Base-by-base conservation (phyloP, 1,140 invertebrate genomes). In the Pinna nobilis region DNA sequence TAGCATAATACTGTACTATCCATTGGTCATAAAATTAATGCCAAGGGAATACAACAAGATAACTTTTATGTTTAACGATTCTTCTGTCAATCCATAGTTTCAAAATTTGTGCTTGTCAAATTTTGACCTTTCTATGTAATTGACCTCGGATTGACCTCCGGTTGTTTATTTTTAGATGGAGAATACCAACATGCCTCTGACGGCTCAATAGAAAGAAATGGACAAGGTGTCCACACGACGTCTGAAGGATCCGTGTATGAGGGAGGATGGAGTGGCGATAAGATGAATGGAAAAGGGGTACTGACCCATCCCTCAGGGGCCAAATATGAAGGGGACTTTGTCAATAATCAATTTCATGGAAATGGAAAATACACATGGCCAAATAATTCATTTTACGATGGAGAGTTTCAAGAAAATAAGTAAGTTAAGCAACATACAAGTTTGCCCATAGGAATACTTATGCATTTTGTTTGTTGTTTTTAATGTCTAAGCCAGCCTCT, bases 291-390 rank as follows among this genome's bases (percentile, higher is more conserved):
- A 33, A 23, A 69, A 13, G 88, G 88, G 9, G 83, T 72, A 57
- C 61, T 90, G 15, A 75, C 63, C 9, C 84, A 86, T 65, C 80
- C 85, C 13, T 83, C 84, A 5, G 85, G 84, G 28, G 82, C 85
- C 18, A 28, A 64, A 3, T 89, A 88, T 74, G 80, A 87, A 57
- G 88, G 88, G 50, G 76, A 80, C 13, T 89, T 90, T 80, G 74
- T 82, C 3, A 82, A 87, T 66, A 88, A 88, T 69, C 81, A 89
- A 69, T 89, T 89, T 76, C 81, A 89, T 70, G 89, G 88, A 5
- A 57, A 35, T 25, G 89, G 89, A 66, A 82, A 79, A 73, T 90
- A 89, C 64, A 81, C 70, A 4, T 90, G 87, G 83, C 87, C 88
- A 15, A 87, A 90, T 81, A 84, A 84, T 9, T 88, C 88, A 20